phyloP scores from a whole-genome alignment of 1,140 invertebrate genomes.

The Calephelis virginiensis region DNA sequence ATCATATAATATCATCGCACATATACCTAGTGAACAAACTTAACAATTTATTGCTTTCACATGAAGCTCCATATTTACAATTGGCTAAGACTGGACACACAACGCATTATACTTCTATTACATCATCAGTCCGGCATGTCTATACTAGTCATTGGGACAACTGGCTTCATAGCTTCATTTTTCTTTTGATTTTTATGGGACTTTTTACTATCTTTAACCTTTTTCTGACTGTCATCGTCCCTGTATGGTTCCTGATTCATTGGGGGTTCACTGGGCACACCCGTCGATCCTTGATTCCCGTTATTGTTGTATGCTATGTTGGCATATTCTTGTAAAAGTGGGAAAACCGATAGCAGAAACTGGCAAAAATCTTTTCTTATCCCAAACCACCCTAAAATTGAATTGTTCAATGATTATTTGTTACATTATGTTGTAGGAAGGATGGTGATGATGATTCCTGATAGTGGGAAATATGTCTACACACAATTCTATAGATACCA shows the following conservation, averaged over 20 bases:
- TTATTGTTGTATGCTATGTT: conserved; percentile 96
- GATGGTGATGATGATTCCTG: too few relatives aligned
- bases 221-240: conserved; percentile 75
- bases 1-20: conserved; percentile 9
- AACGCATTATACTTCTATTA: not conserved
- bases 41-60: conserved; percentile 36
- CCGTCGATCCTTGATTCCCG: conserved; percentile 67
- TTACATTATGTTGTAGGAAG: too few relatives aligned
- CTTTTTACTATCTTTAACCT: conserved; percentile 81
- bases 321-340: conserved; percentile 97
- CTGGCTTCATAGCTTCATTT: conserved; percentile 87
- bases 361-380: conserved; percentile 98
- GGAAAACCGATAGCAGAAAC: conserved; percentile 94
- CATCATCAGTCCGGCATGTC: conserved; percentile 90
- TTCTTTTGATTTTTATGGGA: conserved; percentile 83
- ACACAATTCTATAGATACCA: too few relatives aligned
- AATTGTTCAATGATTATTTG: not conserved
- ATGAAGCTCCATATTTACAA: conserved; percentile 14
- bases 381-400: conserved; percentile 96
- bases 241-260: conserved; percentile 77
- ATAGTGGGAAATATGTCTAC: too few relatives aligned
- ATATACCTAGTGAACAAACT: not conserved
- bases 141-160: conserved; percentile 92
- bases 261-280: conserved; percentile 64
- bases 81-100: conserved; percentile 17